These are phyloP conservation scores for Babylonia areolata DNA, from an alignment of 1,140 invertebrate species.

Conservation along the genomic window DNA sequence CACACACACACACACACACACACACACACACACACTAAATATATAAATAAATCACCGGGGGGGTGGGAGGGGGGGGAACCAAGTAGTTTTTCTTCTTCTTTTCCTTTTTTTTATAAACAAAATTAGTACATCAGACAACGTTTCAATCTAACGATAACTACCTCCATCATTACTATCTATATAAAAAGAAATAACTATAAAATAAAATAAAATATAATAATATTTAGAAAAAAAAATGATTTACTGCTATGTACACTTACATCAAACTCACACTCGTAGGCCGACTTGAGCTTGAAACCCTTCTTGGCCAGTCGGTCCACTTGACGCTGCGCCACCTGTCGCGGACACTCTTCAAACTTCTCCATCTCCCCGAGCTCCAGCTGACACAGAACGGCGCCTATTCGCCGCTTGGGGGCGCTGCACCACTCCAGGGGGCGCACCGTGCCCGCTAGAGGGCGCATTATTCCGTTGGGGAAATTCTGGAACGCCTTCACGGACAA, in stretches of 20 bases:
- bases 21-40: too few relatives aligned
- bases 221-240: too few relatives aligned
- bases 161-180: too few relatives aligned
- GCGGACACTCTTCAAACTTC: background rate
- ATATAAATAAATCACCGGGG: too few relatives aligned
- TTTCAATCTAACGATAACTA: background rate
- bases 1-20: background rate
- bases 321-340: background rate
- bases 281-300: slow-evolving; percentile 37
- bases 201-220: too few relatives aligned
- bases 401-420: slow-evolving; percentile 17
- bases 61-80: too few relatives aligned
- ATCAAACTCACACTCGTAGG: slow-evolving; percentile 38
- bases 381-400: slow-evolving; percentile 12
- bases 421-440: slow-evolving; percentile 4
- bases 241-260: too few relatives aligned
- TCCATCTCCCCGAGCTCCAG: background rate
- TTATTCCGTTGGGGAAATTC: slow-evolving; percentile 7
- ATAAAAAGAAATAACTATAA: too few relatives aligned
- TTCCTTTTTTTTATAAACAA: too few relatives aligned
- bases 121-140: too few relatives aligned
- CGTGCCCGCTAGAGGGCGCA: slow-evolving; percentile 13
- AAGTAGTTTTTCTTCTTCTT: too few relatives aligned
- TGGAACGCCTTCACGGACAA: background rate
- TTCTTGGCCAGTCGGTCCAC: slow-evolving; percentile 17